Conservation (phyloP, 2,888 invertebrate species). For the Oxystoma pomonae region DNA sequence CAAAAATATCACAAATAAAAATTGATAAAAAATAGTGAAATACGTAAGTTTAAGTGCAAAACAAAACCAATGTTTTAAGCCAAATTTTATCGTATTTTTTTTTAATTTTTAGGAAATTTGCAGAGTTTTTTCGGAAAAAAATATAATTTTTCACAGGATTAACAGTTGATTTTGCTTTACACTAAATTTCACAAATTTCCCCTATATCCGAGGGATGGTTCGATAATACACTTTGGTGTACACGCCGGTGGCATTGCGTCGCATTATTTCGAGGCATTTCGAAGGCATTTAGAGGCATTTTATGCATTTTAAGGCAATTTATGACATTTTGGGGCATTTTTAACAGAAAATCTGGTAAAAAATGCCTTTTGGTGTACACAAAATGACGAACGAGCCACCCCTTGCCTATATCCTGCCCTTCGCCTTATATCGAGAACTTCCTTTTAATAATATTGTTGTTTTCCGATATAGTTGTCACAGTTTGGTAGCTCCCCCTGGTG, state of each 20-base stretch:
- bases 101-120: background rate
- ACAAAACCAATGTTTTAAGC: background rate
- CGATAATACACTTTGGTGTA: no score
- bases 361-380: no score
- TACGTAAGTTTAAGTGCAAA: background rate
- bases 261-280: no score
- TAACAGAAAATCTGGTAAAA: no score
- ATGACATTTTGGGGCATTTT: no score
- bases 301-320: no score
- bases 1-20: background rate
- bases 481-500: slow-evolving; percentile 27
- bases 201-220: background rate
- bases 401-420: background rate
- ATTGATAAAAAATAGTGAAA: background rate
- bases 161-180: no score
- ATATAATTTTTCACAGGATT: no score
- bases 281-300: no score
- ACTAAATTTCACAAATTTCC: no score
- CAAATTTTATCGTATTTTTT: background rate
- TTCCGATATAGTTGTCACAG: slow-evolving; percentile 23
- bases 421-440: slow-evolving; percentile 15
- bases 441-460: slow-evolving; percentile 32
- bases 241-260: no score
- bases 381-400: no score
- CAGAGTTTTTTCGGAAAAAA: background rate